Conservation (phyloP, 1,140 invertebrate genomes). For the Drosophila pallidifrons region DNA sequence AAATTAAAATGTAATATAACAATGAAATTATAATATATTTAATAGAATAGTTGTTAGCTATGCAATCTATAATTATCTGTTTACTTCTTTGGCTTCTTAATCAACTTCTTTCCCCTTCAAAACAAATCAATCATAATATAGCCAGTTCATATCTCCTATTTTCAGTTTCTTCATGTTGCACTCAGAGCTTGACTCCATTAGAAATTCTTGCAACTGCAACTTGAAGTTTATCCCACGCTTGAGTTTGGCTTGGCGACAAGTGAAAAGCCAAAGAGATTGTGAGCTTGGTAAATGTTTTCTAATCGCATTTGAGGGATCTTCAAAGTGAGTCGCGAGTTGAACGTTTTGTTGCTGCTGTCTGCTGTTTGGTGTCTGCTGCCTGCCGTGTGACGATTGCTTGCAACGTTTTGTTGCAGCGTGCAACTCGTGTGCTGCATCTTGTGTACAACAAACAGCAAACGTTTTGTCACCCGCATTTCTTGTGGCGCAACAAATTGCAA, state of each 20-base stretch:
- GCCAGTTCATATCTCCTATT: no score
- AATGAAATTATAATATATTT: no score
- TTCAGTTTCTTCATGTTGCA: not conserved
- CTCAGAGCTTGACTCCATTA: not conserved
- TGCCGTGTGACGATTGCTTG: slow-evolving; percentile 27
- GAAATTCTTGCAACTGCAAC: not conserved
- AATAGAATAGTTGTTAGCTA: no score
- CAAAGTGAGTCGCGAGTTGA: slow-evolving; percentile 1
- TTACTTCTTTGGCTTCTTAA: no score
- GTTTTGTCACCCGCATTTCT: slow-evolving; percentile 54
- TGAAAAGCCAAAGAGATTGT: slow-evolving; percentile 1
- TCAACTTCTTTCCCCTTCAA: not conserved
- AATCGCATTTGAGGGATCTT: slow-evolving; percentile 45
- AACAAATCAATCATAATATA: not conserved
- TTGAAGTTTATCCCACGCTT: not conserved
- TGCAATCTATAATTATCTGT: no score
- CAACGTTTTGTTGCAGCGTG: slow-evolving; percentile 34
- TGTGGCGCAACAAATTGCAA: slow-evolving; percentile 26
- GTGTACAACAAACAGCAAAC: slow-evolving; percentile 6
- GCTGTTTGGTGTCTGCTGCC: slow-evolving; percentile 7
- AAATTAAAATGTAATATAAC: no score
- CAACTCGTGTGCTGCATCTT: slow-evolving; percentile 11
- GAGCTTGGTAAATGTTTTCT: slow-evolving; percentile 35
- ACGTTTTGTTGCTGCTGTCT: not conserved
- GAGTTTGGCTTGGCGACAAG: not conserved